Evolutionary conservation across 2,888 invertebrate species (phyloP).

Genomic region (Ceratothoa steindachneri): DNA sequence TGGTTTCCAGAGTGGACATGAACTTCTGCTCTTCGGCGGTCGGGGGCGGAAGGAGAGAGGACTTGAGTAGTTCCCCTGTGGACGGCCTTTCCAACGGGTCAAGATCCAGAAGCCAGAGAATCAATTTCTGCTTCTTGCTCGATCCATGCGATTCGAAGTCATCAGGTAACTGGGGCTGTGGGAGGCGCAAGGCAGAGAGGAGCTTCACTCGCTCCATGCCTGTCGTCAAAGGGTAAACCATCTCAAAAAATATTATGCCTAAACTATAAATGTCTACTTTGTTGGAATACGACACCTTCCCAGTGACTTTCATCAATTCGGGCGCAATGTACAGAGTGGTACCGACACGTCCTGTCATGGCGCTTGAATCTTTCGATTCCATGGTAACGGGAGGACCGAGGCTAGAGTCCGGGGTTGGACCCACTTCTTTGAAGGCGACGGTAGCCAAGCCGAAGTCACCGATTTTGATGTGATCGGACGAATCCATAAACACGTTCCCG

Average conservation of each 20-base stretch:
- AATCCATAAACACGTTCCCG: conserved; percentile 91
- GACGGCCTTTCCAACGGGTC: conserved; percentile 78
- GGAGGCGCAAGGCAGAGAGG: conserved; percentile 66
- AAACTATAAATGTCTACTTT: conserved; percentile 71
- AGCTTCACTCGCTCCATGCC: conserved; percentile 84
- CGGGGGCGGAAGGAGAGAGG: conserved; percentile 77
- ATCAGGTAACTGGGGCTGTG: conserved; percentile 67
- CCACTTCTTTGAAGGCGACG: conserved; percentile 57
- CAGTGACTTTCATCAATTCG: conserved; percentile 69
- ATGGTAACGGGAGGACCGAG: conserved; percentile 3
- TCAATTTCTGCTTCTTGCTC: conserved; percentile 61
- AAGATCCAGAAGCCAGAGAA: conserved; percentile 78
- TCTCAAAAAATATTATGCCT: conserved; percentile 91
- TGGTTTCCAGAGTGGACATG: conserved; percentile 28
- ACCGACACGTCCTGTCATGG: conserved; percentile 60
- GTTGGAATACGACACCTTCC: conserved; percentile 65
- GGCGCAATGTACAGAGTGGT: conserved; percentile 94
- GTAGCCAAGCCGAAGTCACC: conserved; percentile 97
- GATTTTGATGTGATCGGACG: conserved; percentile 86
- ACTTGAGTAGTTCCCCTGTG: conserved; percentile 74
- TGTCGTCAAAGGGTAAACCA: conserved; percentile 81
- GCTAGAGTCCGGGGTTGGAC: conserved; percentile 5
- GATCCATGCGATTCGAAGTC: conserved; percentile 62
- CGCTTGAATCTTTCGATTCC: conserved; percentile 23
- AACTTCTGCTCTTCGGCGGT: conserved; percentile 66